Percentiles rank a stretch among this genome's conserved stretches.
Evolutionary conservation across 2,888 invertebrate genomes (phyloP).

Genomic region (Caprella mutica): DNA sequence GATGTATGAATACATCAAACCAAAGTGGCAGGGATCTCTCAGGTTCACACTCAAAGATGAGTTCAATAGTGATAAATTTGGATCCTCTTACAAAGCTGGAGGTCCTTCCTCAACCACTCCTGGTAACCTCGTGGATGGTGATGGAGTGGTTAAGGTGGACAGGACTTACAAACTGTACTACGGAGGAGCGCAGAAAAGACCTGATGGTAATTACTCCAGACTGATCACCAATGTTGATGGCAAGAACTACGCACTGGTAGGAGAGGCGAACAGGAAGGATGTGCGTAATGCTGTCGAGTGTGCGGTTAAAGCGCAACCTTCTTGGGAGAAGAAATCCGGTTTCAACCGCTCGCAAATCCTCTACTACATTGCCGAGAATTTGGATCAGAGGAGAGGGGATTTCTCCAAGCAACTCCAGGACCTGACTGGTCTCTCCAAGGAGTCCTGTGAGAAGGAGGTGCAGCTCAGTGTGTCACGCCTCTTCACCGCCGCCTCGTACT

Average conservation of each 20-base stretch:
- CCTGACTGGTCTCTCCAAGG: slow-evolving; percentile 36
- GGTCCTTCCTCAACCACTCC: slow-evolving; percentile 15
- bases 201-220: slow-evolving; percentile 42
- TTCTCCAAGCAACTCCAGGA: slow-evolving; percentile 37
- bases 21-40: slow-evolving; percentile 24
- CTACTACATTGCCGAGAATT: slow-evolving; percentile 43
- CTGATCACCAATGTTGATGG: slow-evolving; percentile 37
- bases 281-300: slow-evolving; percentile 45
- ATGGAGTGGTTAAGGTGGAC: too few species aligned
- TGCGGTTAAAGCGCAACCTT: slow-evolving; percentile 43
- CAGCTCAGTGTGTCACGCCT: slow-evolving; percentile 40
- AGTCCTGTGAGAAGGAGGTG: slow-evolving; percentile 35
- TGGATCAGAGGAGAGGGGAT: slow-evolving; percentile 40
- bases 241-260: slow-evolving; percentile 30
- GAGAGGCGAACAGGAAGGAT: slow-evolving; percentile 40
- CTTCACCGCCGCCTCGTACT: slow-evolving; percentile 43
- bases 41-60: too few species aligned
- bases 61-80: slow-evolving; percentile 30
- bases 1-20: slow-evolving; percentile 34
- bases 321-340: slow-evolving; percentile 38
- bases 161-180: slow-evolving; percentile 44
- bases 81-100: slow-evolving; percentile 25
- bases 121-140: background rate
- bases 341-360: slow-evolving; percentile 43
- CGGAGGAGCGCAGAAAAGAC: slow-evolving; percentile 44